Evolutionary conservation across 2,888 invertebrate genomes (phyloP), one percentile per base, ranked within the genome.

Genomic region (Tipula lateralis): DNA sequence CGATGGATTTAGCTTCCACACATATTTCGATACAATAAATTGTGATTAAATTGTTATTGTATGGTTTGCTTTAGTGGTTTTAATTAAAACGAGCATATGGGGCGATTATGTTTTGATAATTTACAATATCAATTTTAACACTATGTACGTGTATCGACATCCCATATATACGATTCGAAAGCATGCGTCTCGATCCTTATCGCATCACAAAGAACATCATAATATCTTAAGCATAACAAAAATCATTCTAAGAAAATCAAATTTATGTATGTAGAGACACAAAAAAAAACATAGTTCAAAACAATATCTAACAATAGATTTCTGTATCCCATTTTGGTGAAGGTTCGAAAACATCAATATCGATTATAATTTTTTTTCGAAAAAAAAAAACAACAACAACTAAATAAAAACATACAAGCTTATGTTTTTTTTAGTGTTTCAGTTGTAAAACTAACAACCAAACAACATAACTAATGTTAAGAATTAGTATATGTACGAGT

Each of bases 341-440:
- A 24, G 66, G 66, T 66, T 66, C 24, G 66, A 66, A 66, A 66
- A 66, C 66, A 66, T 66, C 66, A 66, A 66, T 66, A 66, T 66
- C 66, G 66, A 66, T 66, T 66, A 66, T 66, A 66, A 24, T 66
- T 66, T 66, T 66, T 50, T 66, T 66, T 50, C 19, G 12, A 39
- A 39, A 50, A 50, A 50, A 6, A 9, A 66, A 66, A 66, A 66
- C 3, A 32, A 39, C 9, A 39, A 32, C 3, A 32, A 32, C 32
- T 32, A 24, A 66, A 66, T 66, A 24, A 66, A 66, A 66, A 66
- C 66, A 66, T 66, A 66, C 66, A 66, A 66, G 24, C 66, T 66
- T 66, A 66, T 66, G 66, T 66, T 66, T 66, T 66, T 44, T 66
- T 24, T 24, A 66, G 66, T 66, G 66, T 66, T 66, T 66, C 66